Evolutionary conservation across 1,140 invertebrate species (phyloP), one percentile per base, ranked within the genome.

Genomic region (Panulirus ornatus): DNA sequence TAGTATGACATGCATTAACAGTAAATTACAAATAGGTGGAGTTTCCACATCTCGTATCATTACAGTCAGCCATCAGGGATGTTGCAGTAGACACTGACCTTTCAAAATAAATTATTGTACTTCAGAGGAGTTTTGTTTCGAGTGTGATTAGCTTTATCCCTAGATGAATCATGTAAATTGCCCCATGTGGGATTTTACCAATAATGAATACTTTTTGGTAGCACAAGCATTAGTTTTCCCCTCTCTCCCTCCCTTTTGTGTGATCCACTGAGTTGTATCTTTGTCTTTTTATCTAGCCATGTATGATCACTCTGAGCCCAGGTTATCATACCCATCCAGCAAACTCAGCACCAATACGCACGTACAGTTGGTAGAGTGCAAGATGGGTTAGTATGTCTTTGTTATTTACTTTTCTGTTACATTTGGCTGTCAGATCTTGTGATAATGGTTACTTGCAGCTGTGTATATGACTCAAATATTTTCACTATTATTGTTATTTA

Each of bases 261-360:
- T 70, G 63, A 84, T 71, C 83, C 83, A 84, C 83, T 84, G 63
- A 84, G 70, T 84, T 75, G 27, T 71, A 42, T 84, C 76, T 81
- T 71, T 88, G 51, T 88, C 76, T 81, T 88, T 88, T 88, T 88
- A 81, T 88, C 76, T 88, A 88, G 58, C 86, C 63, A 88, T 82
- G 86, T 81, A 88, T 88, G 86, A 70, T 84, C 83, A 84, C 83
- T 84, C 83, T 84, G 70, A 83, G 79, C 79, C 79, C 79, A 83
- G 79, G 79, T 83, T 83, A 83, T 83, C 79, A 83, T 83, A 83
- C 79, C 51, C 38, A 83, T 63, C 30, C 79, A 83, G 79, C 79
- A 83, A 83, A 83, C 51, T 42, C 51, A 63, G 38, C 54, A 63
- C 79, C 51, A 83, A 40, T 83, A 63, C 58, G 79, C 58, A 63